These are phyloP conservation scores for Sorex fumeus DNA, from an alignment of 2,113 vertebrate genomes.

Conservation along the genomic window DNA sequence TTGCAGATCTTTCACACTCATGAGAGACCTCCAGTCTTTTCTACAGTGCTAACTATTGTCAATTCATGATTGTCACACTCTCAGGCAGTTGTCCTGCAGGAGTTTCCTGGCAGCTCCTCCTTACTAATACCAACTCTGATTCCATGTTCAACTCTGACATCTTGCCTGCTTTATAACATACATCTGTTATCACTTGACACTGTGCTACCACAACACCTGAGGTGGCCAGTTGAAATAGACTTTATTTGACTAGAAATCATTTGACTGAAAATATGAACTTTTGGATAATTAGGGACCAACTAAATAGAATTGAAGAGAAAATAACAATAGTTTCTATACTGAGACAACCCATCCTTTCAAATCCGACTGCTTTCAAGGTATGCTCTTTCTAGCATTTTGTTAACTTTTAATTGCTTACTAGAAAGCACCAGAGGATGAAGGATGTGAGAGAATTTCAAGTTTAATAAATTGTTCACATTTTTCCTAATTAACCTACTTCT, in stretches of 20 bases:
- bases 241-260: background rate
- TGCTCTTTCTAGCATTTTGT: slow-evolving; percentile 27
- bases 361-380: background rate
- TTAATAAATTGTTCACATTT: slow-evolving; percentile 12
- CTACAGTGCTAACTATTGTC: background rate
- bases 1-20: background rate
- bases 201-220: background rate
- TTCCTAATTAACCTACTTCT: slow-evolving; percentile 11
- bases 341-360: slow-evolving; percentile 14
- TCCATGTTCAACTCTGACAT: background rate
- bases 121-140: background rate
- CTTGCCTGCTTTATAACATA: background rate
- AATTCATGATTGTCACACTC: background rate
- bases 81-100: background rate
- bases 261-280: background rate
- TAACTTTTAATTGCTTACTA: slow-evolving; percentile 20
- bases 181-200: background rate
- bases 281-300: background rate
- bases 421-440: slow-evolving; percentile 18
- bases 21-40: background rate
- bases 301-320: background rate
- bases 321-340: background rate
- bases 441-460: slow-evolving; percentile 21
- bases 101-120: background rate
- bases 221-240: background rate